These are phyloP conservation scores for Atta texana DNA, from an alignment of 1,140 invertebrate genomes.

Conservation along the genomic window DNA sequence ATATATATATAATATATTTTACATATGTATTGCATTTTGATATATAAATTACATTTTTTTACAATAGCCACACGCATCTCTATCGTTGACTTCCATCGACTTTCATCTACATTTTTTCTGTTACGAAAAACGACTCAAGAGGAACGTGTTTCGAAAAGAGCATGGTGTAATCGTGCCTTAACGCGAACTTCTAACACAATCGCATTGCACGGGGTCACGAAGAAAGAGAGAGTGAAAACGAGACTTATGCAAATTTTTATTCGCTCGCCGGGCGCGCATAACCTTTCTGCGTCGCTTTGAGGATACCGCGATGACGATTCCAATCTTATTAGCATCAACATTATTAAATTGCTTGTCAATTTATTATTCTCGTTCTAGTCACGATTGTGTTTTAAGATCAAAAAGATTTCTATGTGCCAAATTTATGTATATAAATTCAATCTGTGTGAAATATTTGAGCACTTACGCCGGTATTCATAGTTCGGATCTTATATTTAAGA, in stretches of 20 bases:
- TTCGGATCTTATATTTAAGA: too few species aligned
- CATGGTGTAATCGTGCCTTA: conserved; percentile 44
- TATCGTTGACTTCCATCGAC: background rate
- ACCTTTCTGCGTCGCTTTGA: conserved; percentile 63
- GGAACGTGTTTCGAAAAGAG: conserved; percentile 40
- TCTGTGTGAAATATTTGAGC: too few species aligned
- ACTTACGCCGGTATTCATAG: too few species aligned
- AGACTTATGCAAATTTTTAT: conserved; percentile 70
- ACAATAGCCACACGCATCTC: background rate
- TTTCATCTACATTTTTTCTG: background rate
- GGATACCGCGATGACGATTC: conserved; percentile 46
- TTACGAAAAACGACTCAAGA: background rate
- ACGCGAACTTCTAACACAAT: conserved; percentile 60
- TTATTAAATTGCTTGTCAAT: too few species aligned
- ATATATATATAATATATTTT: background rate
- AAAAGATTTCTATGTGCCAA: too few species aligned
- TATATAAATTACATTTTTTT: background rate
- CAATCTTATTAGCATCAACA: background rate
- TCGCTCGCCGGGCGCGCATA: conserved; percentile 27
- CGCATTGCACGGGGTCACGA: conserved; percentile 42
- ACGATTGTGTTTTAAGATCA: too few species aligned
- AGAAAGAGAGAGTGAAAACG: conserved; percentile 61
- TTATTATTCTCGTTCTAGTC: too few species aligned
- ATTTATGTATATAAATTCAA: too few species aligned
- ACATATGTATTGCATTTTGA: too few species aligned